Base-by-base conservation (phyloP, 2,797 vertebrate species). In the Pseudochirops cupreus region DNA sequence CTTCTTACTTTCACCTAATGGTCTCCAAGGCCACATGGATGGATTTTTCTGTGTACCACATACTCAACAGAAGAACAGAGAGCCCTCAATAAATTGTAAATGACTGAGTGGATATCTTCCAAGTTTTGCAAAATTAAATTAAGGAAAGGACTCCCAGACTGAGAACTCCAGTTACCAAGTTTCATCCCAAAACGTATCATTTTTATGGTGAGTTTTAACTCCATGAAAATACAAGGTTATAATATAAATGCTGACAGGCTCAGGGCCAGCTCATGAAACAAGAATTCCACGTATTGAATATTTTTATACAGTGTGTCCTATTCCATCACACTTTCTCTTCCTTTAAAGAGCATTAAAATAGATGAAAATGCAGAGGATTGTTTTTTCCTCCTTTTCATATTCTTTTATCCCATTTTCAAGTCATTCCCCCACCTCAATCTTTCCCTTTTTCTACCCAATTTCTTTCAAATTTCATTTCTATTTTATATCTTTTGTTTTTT, bases 111-210 rank as follows among this genome's bases (percentile, higher is more conserved):
- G 50, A 89, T 97, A 92, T 91, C 96, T 92, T 96, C 94, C 91
- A 59, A 54, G 95, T 97, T 96, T 97, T 56, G 90, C 74, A 94
- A 98, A 97, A 96, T 97, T 93, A 91, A 96, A 97, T 98, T 97
- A 98, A 97, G 92, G 95, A 94, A 95, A 96, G 96, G 96, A 97
- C 97, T 98, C 96, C 96, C 97, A 97, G 96, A 96, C 96, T 93
- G 95, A 95, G 96, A 97, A 46, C 12, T 91, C 53, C 59, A 89
- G 91, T 92, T 96, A 97, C 98, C 97, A 97, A 97, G 97, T 96
- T 97, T 97, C 96, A 98, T 98, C 97, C 96, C 92, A 95, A 94
- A 96, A 97, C 96, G 96, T 96, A 97, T 97, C 97, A 97, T 97
- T 97, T 97, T 97, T 97, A 97, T 91, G 96, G 97, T 94, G 91